A percentile compares a stretch with the other conserved stretches of the same genome.
Conservation (phyloP, 2,113 vertebrate species). For the Marcusenius ussheri region DNA sequence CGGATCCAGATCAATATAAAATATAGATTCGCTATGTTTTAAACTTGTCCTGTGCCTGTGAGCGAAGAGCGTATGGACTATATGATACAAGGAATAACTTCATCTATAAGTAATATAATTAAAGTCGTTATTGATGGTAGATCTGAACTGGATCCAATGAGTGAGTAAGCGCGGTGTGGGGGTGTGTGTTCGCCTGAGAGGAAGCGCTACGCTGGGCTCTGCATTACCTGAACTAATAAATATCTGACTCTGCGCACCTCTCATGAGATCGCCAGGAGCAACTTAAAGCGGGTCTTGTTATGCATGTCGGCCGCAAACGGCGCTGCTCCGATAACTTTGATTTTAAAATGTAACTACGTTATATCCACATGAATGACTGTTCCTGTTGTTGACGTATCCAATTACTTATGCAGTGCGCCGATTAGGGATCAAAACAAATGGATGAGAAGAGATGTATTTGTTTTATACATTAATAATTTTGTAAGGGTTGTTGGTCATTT, state of each 20-base stretch:
- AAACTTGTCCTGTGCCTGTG: background rate
- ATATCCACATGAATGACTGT: background rate
- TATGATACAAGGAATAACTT: background rate
- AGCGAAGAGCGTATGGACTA: background rate
- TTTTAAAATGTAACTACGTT: background rate
- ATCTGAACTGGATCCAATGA: slow-evolving; percentile 23
- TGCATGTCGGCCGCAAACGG: background rate
- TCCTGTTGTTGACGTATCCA: background rate
- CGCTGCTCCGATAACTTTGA: slow-evolving; percentile 5
- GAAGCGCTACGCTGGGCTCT: slow-evolving; percentile 38
- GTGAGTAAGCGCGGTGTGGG: slow-evolving; percentile 10
- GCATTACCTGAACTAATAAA: slow-evolving; percentile 44
- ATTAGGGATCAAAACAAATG: background rate
- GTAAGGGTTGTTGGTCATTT: background rate
- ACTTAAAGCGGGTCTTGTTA: slow-evolving; percentile 6
- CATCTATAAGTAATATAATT: background rate
- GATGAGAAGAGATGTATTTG: background rate
- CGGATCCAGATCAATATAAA: background rate
- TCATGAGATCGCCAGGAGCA: slow-evolving; percentile 22
- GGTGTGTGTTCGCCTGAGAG: slow-evolving; percentile 21
- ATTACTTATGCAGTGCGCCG: background rate
- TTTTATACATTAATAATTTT: background rate
- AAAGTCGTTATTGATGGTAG: slow-evolving; percentile 9
- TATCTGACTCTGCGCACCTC: slow-evolving; percentile 29
- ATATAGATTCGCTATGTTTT: background rate